Evolutionary conservation across 2,888 invertebrate species (phyloP).

Genomic region (Melangyna quadrimaculata): DNA sequence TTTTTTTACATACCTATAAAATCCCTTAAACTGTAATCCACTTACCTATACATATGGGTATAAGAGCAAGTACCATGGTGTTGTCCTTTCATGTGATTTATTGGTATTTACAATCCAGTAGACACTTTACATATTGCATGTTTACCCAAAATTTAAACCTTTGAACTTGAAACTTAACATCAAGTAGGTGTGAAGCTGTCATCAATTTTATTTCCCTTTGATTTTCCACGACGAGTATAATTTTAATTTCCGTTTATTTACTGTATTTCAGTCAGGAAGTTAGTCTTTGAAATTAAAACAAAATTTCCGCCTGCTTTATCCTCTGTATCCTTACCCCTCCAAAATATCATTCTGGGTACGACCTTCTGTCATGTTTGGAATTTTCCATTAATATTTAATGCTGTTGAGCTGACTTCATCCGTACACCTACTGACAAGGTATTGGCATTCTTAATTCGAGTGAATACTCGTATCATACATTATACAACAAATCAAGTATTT

Average conservation of each 20-base stretch:
- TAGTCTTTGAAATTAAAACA: background rate
- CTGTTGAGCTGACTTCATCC: background rate
- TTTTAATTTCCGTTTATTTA: background rate
- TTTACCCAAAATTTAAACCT: too few relatives aligned
- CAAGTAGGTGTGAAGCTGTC: background rate
- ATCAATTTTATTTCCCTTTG: background rate
- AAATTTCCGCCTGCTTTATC: background rate
- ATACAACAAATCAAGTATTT: background rate
- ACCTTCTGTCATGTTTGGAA: background rate
- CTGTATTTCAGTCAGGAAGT: background rate
- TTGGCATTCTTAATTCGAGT: background rate
- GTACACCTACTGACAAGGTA: background rate
- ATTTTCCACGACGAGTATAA: background rate
- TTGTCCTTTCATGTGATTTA: too few relatives aligned
- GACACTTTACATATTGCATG: too few relatives aligned
- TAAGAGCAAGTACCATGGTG: too few relatives aligned
- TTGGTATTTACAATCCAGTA: too few relatives aligned
- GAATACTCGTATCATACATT: background rate
- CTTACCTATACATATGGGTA: too few relatives aligned
- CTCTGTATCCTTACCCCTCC: background rate
- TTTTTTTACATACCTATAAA: too few relatives aligned
- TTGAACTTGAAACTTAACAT: too few relatives aligned
- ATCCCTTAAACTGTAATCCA: too few relatives aligned
- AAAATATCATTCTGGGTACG: background rate
- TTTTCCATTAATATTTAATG: slow-evolving; percentile 1